These are phyloP conservation scores for Ctenomys sociabilis DNA, from an alignment of 2,113 vertebrate species.

Conservation along the genomic window DNA sequence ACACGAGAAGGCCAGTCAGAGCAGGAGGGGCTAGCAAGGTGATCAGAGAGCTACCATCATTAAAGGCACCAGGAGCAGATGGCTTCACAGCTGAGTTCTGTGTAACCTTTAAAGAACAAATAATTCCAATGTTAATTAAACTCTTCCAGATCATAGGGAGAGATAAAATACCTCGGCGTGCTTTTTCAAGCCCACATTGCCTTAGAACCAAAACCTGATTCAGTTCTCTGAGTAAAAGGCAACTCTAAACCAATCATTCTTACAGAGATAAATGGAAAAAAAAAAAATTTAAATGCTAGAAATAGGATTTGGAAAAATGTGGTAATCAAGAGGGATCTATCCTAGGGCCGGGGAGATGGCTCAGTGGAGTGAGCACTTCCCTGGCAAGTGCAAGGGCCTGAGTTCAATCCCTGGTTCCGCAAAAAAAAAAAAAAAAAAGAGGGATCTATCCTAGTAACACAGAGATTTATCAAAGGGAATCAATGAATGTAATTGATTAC, in stretches of 20 bases:
- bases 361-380: too few relatives aligned
- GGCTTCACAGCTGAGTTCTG: conserved; percentile 74
- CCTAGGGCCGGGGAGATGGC: too few relatives aligned
- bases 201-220: conserved; percentile 14
- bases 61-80: conserved; percentile 76
- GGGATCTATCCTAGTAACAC: conserved; percentile 19
- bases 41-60: conserved; percentile 56
- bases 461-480: conserved; percentile 44
- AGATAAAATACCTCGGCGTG: not conserved
- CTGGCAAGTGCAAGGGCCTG: too few relatives aligned
- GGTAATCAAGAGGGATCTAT: conserved; percentile 26
- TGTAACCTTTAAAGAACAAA: conserved; percentile 77
- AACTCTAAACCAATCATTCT: not conserved
- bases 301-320: conserved; percentile 49
- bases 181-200: not conserved
- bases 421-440: too few relatives aligned
- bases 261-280: not conserved
- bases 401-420: too few relatives aligned
- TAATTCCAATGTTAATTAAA: conserved; percentile 69
- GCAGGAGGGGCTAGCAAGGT: conserved; percentile 36
- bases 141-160: conserved; percentile 53
- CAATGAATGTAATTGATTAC: conserved; percentile 36
- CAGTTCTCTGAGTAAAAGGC: not conserved
- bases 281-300: conserved; percentile 34
- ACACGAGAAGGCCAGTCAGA: not conserved